Percentiles rank a stretch among this genome's conserved stretches.
Evolutionary conservation across 37 sponge, comb jelly and placozoan genomes (phyloP).

Genomic region (Crambe crambe): DNA sequence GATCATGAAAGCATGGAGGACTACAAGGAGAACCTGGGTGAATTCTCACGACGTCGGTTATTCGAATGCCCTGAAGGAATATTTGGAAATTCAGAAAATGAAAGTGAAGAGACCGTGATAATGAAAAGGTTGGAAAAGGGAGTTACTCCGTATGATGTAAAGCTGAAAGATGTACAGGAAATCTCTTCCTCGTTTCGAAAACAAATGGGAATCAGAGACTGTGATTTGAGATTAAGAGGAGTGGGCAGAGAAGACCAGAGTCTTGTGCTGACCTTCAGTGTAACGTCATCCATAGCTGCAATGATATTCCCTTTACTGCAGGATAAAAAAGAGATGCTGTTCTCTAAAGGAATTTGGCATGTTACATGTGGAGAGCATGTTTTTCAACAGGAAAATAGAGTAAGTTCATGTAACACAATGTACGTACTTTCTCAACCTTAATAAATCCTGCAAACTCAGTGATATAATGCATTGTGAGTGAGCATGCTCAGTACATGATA

Average conservation of each 20-base stretch:
- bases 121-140: not conserved
- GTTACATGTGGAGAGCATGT: not conserved
- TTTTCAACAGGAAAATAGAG: not conserved
- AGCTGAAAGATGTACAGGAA: not conserved
- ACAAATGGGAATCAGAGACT: not conserved
- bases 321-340: not conserved
- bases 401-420: no score
- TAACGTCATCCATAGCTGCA: not conserved
- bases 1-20: not conserved
- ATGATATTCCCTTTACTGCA: not conserved
- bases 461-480: no score
- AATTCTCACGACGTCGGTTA: not conserved
- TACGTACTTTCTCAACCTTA: no score
- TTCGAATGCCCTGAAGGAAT: slow-evolving; percentile 6
- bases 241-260: not conserved
- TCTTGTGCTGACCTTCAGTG: not conserved
- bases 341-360: not conserved
- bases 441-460: no score
- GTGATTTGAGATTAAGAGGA: not conserved
- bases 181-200: not conserved
- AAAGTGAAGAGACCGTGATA: not conserved
- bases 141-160: not conserved
- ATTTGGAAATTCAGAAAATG: not conserved
- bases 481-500: no score
- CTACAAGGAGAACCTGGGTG: not conserved